Evolutionary conservation across 2,888 invertebrate species (phyloP), one percentile per base, ranked within the genome.

Genomic region (Cheilosia urbana): DNA sequence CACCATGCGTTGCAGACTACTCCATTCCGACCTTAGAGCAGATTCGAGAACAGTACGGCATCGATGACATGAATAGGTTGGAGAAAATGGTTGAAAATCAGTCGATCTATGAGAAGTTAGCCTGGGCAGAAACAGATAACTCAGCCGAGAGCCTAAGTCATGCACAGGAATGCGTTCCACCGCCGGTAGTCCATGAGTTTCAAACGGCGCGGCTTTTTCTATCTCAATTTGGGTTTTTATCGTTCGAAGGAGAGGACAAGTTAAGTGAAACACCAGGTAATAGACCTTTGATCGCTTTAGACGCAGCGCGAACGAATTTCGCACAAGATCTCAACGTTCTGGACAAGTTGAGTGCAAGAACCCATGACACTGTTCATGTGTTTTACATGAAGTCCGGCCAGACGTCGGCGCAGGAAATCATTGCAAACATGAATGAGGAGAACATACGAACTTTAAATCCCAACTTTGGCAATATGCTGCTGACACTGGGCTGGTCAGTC

Each of bases 121-220:
- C 94, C 13, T 93, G 93, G 89, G 94, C 91, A 87, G 88, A 93
- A 91, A 91, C 91, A 24, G 90, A 93, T 88, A 91, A 91, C 87
- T 89, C 93, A 88, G 88, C 89, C 24, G 90, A 93, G 89, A 89
- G 92, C 88, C 72, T 92, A 65, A 88, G 93, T 4, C 93, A 95
- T 93, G 93, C 93, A 0, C 95, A 95, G 13, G 97, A 97, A 90
- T 96, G 96, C 88, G 93, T 94, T 0, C 96, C 97, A 1, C 97
- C 97, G 0, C 94, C 95, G 2, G 95, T 96, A 3, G 97, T 97
- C 88, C 96, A 97, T 73, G 98, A 98, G 91, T 99, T 98, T 91
- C 98, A 99, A 93, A 98, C 99, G 0, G 97, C 99, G 1, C 94
- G 99, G 63, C 93, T 99, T 30, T 98, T 99, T 91, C 93, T 99